Conservation (phyloP, 1,140 invertebrate species). For the Sipha flava region DNA sequence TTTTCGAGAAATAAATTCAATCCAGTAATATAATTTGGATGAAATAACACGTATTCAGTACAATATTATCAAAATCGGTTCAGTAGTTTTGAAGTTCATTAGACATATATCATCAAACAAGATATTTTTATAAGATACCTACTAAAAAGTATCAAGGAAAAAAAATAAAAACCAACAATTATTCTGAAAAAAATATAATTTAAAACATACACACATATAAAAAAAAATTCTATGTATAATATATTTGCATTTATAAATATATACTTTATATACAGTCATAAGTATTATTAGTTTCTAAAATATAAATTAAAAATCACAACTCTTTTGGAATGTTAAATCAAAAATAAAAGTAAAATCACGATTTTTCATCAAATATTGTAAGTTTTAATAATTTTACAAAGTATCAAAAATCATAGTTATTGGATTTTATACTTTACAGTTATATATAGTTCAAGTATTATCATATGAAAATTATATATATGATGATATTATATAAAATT, state of each 20-base stretch:
- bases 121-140: too few relatives aligned
- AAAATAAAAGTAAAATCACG: neutral
- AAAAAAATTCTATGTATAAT: neutral
- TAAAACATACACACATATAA: neutral
- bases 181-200: conserved; percentile 14
- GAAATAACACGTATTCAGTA: too few relatives aligned
- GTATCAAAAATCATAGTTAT: neutral
- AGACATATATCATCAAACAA: too few relatives aligned
- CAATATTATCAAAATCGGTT: too few relatives aligned
- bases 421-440: neutral
- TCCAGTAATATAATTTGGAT: too few relatives aligned
- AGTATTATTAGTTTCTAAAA: neutral
- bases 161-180: neutral
- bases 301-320: conserved; percentile 5
- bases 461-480: neutral
- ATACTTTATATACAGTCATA: neutral
- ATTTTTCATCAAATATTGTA: neutral
- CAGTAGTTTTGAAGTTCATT: too few relatives aligned
- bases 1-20: too few relatives aligned
- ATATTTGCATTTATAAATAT: neutral
- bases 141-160: neutral
- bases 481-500: neutral
- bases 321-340: neutral
- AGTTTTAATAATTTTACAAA: neutral
- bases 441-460: neutral